Evolutionary conservation across 2,888 invertebrate genomes (phyloP).

Genomic region (Conistra vaccinii): DNA sequence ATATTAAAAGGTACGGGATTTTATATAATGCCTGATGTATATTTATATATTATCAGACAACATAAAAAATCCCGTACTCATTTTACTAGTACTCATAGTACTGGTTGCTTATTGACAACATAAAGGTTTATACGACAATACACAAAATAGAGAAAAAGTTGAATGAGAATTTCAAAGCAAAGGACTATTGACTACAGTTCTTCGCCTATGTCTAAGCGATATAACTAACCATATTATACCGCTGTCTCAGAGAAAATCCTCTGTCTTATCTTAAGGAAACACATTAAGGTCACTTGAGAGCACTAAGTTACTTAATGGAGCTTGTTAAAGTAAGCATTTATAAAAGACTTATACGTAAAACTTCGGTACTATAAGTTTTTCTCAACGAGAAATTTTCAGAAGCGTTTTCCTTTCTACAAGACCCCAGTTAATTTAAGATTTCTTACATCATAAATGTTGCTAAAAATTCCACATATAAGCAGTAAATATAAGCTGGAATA

Average conservation of each 20-base stretch:
- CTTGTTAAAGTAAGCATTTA: slow-evolving; percentile 50
- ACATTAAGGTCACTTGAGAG: slow-evolving; percentile 58
- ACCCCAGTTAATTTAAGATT: slow-evolving; percentile 42
- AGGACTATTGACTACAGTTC: background rate
- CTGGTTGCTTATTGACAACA: background rate
- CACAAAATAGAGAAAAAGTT: background rate
- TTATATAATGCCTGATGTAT: too few species aligned
- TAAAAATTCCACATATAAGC: slow-evolving; percentile 63
- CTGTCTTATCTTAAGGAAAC: slow-evolving; percentile 37
- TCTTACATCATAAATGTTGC: slow-evolving; percentile 47
- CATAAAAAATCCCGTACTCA: too few species aligned
- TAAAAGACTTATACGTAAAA: slow-evolving; percentile 35
- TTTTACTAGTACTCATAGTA: too few species aligned
- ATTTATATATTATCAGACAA: too few species aligned
- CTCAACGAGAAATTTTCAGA: slow-evolving; percentile 30
- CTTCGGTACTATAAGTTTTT: slow-evolving; percentile 18
- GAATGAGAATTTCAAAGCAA: background rate
- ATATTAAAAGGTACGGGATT: background rate
- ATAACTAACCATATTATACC: slow-evolving; percentile 1
- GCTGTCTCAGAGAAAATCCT: slow-evolving; percentile 29
- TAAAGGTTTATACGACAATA: background rate
- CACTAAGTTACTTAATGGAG: slow-evolving; percentile 58
- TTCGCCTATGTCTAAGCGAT: background rate
- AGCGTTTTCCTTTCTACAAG: slow-evolving; percentile 13
- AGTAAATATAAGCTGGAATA: slow-evolving; percentile 61